Base-by-base conservation (phyloP, 2,113 vertebrate species). In the Sylvietta virens region DNA sequence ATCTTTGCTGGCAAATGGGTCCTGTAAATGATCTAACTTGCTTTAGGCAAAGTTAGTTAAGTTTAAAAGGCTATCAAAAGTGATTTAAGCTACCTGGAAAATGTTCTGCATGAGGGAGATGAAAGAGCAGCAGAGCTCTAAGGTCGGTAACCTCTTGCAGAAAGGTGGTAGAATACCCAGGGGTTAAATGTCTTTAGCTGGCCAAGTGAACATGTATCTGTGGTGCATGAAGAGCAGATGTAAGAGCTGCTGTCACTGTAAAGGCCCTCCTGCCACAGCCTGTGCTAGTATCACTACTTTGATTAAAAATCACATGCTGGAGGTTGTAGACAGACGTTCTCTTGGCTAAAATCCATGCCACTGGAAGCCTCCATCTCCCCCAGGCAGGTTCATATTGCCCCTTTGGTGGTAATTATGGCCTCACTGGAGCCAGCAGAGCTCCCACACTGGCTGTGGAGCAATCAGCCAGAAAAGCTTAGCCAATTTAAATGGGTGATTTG, bases 31-130 rank as follows among this genome's bases (percentile, higher is more conserved):
- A 50, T 81, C 27, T 87, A 28, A 73, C 78, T 94, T 90, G 76
- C 95, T 96, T 80, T 92, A 86, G 86, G 80, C 82, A 47, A 88
- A 86, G 82, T 77, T 94, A 92, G 62, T 93, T 88, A 92, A 92
- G 45, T 77, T 95, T 90, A 83, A 96, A 94, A 90, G 85, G 53
- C 90, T 80, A 88, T 90, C 65, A 80, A 50, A 96, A 85, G 79
- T 77, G 47, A 88, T 86, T 86, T 94, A 80, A 94, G 56, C 78
- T 93, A 72, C 57, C 40, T 85, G 37, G 30, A 90, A 88, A 80
- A 66, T 58, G 66, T 87, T 96, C 74, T 89, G 62, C 56, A 26
- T 83, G 64, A 61, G 58, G 79, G 58, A 94, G 87, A 93, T 88
- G 70, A 93, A 90, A 92, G 82, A 92, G 80, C 71, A 90, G 54